These are phyloP conservation scores for Serilophus lunatus DNA, from an alignment of 2,113 vertebrate genomes.

Conservation along the genomic window DNA sequence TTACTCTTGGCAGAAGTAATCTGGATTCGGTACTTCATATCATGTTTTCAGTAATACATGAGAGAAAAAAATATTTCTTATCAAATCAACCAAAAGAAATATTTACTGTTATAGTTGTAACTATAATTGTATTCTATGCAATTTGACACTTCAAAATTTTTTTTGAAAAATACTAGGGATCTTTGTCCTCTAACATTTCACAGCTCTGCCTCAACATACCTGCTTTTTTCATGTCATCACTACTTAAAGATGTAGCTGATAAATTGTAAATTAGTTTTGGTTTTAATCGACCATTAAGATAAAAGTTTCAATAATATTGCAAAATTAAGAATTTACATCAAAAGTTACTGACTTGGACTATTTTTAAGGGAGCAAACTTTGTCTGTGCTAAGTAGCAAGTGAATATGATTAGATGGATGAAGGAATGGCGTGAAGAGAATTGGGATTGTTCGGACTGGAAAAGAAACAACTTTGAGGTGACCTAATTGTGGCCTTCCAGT, in stretches of 20 bases:
- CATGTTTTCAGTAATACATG: neutral
- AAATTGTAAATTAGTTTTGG: neutral
- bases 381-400: neutral
- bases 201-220: too few species aligned
- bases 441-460: neutral
- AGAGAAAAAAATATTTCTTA: neutral
- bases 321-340: neutral
- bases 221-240: neutral
- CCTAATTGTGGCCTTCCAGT: accelerated
- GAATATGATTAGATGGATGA: neutral
- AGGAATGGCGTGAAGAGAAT: neutral
- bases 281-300: neutral
- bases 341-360: neutral
- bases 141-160: neutral
- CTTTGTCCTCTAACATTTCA: neutral
- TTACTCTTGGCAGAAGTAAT: neutral
- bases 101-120: neutral
- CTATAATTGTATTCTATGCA: neutral
- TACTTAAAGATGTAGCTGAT: neutral
- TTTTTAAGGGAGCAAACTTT: neutral
- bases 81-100: neutral
- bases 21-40: neutral
- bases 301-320: neutral
- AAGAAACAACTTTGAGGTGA: neutral
- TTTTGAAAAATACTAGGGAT: neutral